Evolutionary conservation across 2,888 invertebrate genomes (phyloP), one percentile per base, ranked within the genome.

Genomic region (Ochropacha duplaris): DNA sequence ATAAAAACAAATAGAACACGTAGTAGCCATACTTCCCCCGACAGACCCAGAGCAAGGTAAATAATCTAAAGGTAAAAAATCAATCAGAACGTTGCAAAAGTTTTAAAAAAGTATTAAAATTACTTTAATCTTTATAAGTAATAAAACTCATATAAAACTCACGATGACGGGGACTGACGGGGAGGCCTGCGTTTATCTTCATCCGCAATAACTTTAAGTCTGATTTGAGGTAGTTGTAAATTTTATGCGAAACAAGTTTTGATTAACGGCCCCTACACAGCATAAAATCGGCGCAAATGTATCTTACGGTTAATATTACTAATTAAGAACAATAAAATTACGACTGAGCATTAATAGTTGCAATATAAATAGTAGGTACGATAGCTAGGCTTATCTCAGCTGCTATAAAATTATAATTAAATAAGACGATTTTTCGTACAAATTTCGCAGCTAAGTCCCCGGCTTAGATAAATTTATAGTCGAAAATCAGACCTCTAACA

Each of bases 191-290:
- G 39, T 39, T 39, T 39, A 39, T 39, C 39, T 39, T 16, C n/a
- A 31, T 56, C 61, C 58, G 55, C 58, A 58, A 58, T 62, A 62
- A 50, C 36, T 50, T 39, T 62, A 55, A 59, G 51, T 54, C 57
- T 54, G 50, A 57, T 60, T 62, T 60, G 60, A 54, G 62, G 55
- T 51, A 51, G 58, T 57, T 56, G 44, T 64, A 61, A 61, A 61
- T 57, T 60, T 59, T 56, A 60, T 55, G 49, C 44, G 31, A 50
- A 55, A 57, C 57, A 56, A 57, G 59, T 59, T 59, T 60, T 58
- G 58, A 61, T 61, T 55, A 54, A 58, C 57, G 26, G 22, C 36
- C 6, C 58, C 8, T 24, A 26, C 24, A 51, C 16, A 50, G 52
- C 50, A 56, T 61, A 56, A 58, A 54, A 9, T 58, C 57, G 39